These are phyloP conservation scores for Anastrepha obliqua DNA, from an alignment of 1,140 invertebrate genomes.

Conservation along the genomic window DNA sequence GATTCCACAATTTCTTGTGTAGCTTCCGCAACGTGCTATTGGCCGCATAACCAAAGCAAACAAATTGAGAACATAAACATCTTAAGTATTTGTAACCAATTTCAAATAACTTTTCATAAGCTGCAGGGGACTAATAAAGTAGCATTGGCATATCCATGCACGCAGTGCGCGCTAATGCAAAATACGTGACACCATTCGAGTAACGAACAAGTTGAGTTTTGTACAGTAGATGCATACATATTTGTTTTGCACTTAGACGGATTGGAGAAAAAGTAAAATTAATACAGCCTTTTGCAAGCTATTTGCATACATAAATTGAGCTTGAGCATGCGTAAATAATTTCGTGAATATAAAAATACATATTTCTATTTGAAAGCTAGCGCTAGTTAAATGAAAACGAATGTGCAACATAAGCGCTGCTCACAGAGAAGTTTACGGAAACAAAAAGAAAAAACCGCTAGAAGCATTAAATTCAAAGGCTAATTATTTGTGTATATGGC, in stretches of 20 bases:
- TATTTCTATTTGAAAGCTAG: not conserved
- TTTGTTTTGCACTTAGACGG: slow-evolving; percentile 26
- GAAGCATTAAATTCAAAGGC: not conserved
- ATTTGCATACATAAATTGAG: not conserved
- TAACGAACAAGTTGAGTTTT: not conserved
- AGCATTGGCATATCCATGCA: slow-evolving; percentile 26
- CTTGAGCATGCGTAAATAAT: not conserved
- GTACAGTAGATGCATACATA: slow-evolving; percentile 1
- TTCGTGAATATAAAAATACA: not conserved
- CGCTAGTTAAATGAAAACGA: not conserved
- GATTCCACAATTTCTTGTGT: not conserved
- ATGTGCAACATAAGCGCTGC: not conserved
- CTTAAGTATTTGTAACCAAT: not conserved
- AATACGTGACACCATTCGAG: slow-evolving; percentile 37
- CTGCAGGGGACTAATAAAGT: not conserved
- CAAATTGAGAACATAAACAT: not conserved
- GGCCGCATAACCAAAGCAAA: not conserved
- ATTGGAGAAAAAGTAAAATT: not conserved
- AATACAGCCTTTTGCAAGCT: not conserved
- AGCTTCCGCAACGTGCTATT: not conserved
- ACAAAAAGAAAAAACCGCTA: not conserved
- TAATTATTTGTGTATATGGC: not conserved
- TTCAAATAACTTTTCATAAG: not conserved
- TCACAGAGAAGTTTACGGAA: not conserved
- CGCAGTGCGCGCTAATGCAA: slow-evolving; percentile 22